Conservation (phyloP, 2,797 vertebrate genomes). For the Schizothorax lantsangensis region DNA sequence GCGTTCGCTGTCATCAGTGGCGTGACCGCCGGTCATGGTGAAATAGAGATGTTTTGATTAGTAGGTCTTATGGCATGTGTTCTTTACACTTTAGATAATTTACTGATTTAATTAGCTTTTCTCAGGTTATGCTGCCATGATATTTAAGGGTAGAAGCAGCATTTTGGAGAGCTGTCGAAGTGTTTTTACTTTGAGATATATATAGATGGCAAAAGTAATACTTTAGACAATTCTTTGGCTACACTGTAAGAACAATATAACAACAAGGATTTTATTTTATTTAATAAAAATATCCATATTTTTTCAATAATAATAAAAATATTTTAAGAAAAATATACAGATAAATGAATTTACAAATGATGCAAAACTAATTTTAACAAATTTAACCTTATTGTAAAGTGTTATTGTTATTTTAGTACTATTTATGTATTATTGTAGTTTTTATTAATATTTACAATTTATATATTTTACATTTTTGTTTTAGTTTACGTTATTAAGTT, state of each 20-base stretch:
- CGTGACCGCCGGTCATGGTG: conserved; percentile 9
- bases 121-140: neutral
- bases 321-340: neutral
- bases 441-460: neutral
- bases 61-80: neutral
- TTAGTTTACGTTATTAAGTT: neutral
- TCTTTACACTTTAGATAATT: conserved; percentile 2
- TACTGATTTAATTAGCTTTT: neutral
- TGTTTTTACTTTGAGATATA: neutral
- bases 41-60: conserved; percentile 31
- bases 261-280: neutral
- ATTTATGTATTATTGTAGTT: neutral
- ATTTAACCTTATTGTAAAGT: neutral
- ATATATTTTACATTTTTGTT: neutral
- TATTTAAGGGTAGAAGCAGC: neutral
- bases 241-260: neutral
- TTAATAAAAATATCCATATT: neutral
- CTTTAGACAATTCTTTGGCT: neutral
- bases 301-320: neutral
- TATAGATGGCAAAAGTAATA: neutral
- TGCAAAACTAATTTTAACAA: neutral
- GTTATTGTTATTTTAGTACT: neutral
- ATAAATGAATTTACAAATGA: too few relatives aligned
- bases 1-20: neutral
- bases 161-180: neutral